Base-by-base conservation (phyloP, 2,888 invertebrate species). In the Smittia sp. region DNA sequence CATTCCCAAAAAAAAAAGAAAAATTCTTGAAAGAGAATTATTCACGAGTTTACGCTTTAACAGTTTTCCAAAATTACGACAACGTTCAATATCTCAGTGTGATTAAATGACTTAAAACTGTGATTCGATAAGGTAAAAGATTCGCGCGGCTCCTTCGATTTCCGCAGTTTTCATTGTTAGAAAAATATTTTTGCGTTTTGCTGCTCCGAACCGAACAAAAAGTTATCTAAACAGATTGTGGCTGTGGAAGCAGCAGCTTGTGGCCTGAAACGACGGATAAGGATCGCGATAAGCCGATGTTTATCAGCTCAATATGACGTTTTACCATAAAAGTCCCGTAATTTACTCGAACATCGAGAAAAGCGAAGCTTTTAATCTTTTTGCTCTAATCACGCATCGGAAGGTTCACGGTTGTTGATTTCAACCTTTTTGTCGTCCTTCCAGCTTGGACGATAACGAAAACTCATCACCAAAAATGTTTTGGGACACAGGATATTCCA, bases 401-500 rank as follows among this genome's bases (percentile, higher is more conserved):
- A 46, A 15, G n/a, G n/a, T 46, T 46, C 46, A 46, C 46, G 46
- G n/a, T 15, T 46, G 13, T n/a, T 46, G 46, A 46, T 15, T 15
- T 46, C 46, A 13, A 46, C 46, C 32, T 46, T 68, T 6, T 68
- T 24, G n/a, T 46, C 46, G 24, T 22, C 68, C 18, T 68, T 68
- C 18, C 68, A 68, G 68, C 39, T 15, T 46, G 7, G 39, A 46
- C 13, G 46, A 46, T 46, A 46, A 46, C 46, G 46, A 46, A 46
- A 32, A 32, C 32, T 6, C 32, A 46, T 4, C 20, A 32, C 20
- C 9, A 25, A 72, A 52, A n/a, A 82, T 82, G 82, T 82, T 82
- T 80, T 82, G 82, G 82, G 82, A 82, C 78, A 62, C 58, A 24
- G 73, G 32, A 62, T 68, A 75, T 78, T 79, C 81, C 77, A 80